Conservation (phyloP, 2,888 invertebrate genomes). For the Arrhopalites spinosus region DNA sequence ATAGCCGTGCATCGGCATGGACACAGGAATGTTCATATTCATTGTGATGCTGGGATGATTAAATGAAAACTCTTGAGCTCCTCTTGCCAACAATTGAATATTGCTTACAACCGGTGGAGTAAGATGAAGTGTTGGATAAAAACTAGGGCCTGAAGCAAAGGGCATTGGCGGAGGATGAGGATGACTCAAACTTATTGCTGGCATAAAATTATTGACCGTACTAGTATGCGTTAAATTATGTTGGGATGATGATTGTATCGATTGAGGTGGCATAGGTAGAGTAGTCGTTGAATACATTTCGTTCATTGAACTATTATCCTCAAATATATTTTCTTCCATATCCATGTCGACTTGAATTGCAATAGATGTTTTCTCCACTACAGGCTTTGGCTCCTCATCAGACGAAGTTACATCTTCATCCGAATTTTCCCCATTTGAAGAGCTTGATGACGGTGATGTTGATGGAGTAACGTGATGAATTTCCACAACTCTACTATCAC, state of each 20-base stretch:
- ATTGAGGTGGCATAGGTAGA: neutral
- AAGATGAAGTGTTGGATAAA: slow-evolving; percentile 47
- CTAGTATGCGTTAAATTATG: neutral
- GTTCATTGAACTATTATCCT: neutral
- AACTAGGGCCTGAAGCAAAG: slow-evolving; percentile 23
- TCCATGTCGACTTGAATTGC: slow-evolving; percentile 56
- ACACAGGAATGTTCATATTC: slow-evolving; percentile 48
- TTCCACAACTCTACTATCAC: slow-evolving; percentile 21
- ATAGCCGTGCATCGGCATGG: slow-evolving; percentile 37
- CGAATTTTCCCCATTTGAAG: slow-evolving; percentile 23
- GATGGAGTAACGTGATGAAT: slow-evolving; percentile 30
- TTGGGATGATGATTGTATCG: slow-evolving; percentile 10
- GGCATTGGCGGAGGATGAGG: slow-evolving; percentile 16
- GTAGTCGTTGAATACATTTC: slow-evolving; percentile 28
- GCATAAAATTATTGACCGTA: slow-evolving; percentile 24
- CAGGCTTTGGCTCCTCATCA: slow-evolving; percentile 41
- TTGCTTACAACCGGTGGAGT: slow-evolving; percentile 51
- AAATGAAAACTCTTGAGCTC: slow-evolving; percentile 41
- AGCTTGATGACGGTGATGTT: slow-evolving; percentile 10
- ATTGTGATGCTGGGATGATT: slow-evolving; percentile 36
- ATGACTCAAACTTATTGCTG: slow-evolving; percentile 19
- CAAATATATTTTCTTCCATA: slow-evolving; percentile 46
- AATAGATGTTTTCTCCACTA: slow-evolving; percentile 45
- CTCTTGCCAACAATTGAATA: slow-evolving; percentile 49
- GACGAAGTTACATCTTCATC: slow-evolving; percentile 15